Percentiles rank a stretch among this genome's conserved stretches.
phyloP scores from a whole-genome alignment of 1,140 invertebrate genomes.

The Solen grandis region DNA sequence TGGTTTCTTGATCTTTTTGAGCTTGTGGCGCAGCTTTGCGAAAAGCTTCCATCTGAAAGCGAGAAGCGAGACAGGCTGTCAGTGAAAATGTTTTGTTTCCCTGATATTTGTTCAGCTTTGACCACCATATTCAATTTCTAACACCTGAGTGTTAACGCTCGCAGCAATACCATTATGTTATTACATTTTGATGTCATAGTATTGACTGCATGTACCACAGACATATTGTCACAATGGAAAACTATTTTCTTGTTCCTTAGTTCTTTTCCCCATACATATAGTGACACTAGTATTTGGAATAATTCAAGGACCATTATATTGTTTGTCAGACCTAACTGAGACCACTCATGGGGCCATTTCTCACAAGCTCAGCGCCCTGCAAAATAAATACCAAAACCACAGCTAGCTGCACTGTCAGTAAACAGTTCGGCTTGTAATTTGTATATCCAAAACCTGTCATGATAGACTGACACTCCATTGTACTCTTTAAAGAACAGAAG shows the following conservation, averaged over 20 bases:
- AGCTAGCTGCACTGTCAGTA: background rate
- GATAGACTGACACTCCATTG: slow-evolving; percentile 33
- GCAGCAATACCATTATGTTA: background rate
- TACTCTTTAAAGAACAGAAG: slow-evolving; percentile 27
- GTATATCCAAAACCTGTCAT: background rate
- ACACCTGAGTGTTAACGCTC: background rate
- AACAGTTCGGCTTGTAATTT: background rate
- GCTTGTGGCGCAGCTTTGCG: too few species aligned
- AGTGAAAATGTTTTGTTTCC: too few species aligned
- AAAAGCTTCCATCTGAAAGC: too few species aligned
- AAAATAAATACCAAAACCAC: background rate
- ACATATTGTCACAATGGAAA: background rate
- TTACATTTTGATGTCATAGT: background rate
- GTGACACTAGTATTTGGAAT: slow-evolving; percentile 5
- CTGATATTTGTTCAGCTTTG: too few species aligned
- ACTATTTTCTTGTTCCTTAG: background rate
- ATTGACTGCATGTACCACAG: too few species aligned
- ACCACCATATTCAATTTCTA: too few species aligned
- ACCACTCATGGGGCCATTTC: background rate
- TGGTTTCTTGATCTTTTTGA: too few species aligned
- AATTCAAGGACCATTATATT: too few species aligned
- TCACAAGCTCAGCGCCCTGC: background rate
- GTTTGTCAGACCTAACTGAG: background rate
- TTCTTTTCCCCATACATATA: slow-evolving; percentile 2
- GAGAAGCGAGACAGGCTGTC: too few species aligned